A percentile compares a stretch with the other conserved stretches of the same genome.
phyloP scores from a whole-genome alignment of 64 coral and sea anemone species.

The Dendrophyllia cribrosa region DNA sequence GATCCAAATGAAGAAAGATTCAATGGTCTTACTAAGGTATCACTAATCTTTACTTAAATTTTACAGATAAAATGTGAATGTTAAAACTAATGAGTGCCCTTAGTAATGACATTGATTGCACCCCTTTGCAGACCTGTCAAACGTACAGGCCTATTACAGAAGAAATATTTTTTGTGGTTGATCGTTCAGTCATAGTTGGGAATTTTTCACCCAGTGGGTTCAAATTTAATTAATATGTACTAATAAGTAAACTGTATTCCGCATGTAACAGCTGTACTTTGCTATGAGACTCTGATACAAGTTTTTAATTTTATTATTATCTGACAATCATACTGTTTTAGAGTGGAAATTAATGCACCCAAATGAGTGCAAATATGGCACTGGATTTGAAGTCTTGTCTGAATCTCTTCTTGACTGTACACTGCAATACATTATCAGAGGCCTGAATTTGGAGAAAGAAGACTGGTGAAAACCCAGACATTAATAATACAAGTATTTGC shows the following conservation, averaged over 20 bases:
- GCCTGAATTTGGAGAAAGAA: too few species aligned
- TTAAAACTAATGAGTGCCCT: neutral
- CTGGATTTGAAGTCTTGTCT: too few species aligned
- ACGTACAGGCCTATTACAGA: neutral
- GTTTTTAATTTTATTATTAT: neutral
- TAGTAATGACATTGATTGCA: constrained; percentile 4
- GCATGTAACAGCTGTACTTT: neutral
- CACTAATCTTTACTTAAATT: too few species aligned
- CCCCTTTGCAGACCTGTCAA: neutral
- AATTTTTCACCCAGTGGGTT: constrained; percentile 2
- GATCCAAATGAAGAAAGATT: constrained; percentile 24
- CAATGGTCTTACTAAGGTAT: constrained; percentile 27
- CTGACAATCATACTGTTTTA: too few species aligned
- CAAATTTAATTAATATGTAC: neutral
- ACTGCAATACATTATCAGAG: too few species aligned
- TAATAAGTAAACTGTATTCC: constrained; percentile 5
- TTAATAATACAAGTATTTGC: too few species aligned
- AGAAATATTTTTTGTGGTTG: constrained; percentile 8
- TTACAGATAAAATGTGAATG: neutral
- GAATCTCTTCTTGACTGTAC: too few species aligned
- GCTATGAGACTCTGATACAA: constrained; percentile 7
- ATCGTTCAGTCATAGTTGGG: constrained; percentile 8
- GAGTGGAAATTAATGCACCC: too few species aligned
- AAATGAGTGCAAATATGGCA: too few species aligned
- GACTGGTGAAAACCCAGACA: too few species aligned